A percentile compares a stretch with the other conserved stretches of the same genome.
Conservation (phyloP, 1,140 invertebrate genomes). For the Drosophila nannoptera region DNA sequence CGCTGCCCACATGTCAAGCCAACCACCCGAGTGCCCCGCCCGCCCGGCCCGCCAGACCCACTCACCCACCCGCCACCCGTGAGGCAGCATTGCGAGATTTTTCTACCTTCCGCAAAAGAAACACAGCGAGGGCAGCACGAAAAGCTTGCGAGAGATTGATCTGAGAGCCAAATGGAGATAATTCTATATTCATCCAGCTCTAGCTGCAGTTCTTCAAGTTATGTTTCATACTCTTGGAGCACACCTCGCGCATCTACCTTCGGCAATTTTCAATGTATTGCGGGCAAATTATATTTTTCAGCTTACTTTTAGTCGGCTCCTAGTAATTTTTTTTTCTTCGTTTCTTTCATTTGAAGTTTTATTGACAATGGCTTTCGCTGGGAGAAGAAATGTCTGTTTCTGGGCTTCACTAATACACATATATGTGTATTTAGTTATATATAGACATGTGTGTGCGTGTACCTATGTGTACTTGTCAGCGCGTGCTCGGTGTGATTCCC, state of each 20-base stretch:
- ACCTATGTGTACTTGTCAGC: conserved; percentile 6
- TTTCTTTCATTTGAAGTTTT: conserved; percentile 41
- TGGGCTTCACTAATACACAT: conserved; percentile 22
- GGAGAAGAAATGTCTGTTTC: conserved; percentile 50
- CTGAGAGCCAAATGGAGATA: not conserved
- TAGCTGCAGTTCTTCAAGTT: not conserved
- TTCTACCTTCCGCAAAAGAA: conserved; percentile 3
- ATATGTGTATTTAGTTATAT: not conserved
- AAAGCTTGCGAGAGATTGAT: not conserved
- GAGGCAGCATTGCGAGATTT: conserved; percentile 12
- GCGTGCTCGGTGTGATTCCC: conserved; percentile 20
- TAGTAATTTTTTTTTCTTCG: conserved; percentile 40
- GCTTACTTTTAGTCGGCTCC: conserved; percentile 64
- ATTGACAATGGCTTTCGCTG: conserved; percentile 60
- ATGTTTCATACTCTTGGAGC: conserved; percentile 4
- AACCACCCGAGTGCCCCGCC: not conserved
- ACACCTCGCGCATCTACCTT: conserved; percentile 43
- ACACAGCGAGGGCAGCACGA: conserved; percentile 16
- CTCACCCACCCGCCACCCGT: conserved; percentile 20
- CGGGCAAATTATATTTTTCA: conserved; percentile 59
- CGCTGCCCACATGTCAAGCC: conserved; percentile 56
- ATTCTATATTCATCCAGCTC: no score
- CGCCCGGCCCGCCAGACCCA: not conserved
- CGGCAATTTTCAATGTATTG: conserved; percentile 30
- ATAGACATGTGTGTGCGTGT: not conserved